Percentiles rank a stretch among this genome's conserved stretches.
These are phyloP conservation scores for Nannoperca australis DNA, from an alignment of 2,797 vertebrate species.

Conservation along the genomic window DNA sequence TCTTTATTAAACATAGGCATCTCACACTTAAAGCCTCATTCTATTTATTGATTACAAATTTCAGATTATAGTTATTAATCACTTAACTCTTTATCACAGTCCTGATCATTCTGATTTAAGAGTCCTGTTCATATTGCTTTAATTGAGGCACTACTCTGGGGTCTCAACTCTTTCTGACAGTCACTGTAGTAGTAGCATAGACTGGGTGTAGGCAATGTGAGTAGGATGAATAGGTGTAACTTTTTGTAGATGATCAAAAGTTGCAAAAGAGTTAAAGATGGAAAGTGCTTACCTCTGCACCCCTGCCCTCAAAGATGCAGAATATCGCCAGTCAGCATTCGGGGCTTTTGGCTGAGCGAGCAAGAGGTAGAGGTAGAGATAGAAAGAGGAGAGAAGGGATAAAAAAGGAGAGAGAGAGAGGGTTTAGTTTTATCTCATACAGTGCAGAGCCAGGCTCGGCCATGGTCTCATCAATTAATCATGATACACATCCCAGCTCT, in stretches of 20 bases:
- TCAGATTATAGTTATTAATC: too few species aligned
- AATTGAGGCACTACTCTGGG: too few species aligned
- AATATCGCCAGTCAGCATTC: constrained; percentile 99
- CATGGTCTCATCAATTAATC: constrained; percentile 84
- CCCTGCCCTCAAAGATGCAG: constrained; percentile 96
- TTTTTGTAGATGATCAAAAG: constrained; percentile 51
- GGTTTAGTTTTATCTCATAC: constrained; percentile 81
- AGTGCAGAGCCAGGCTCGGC: constrained; percentile 68
- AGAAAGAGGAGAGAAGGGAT: constrained; percentile 58
- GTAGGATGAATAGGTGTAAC: constrained; percentile 8
- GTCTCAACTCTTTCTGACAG: too few species aligned
- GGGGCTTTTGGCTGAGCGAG: constrained; percentile 94
- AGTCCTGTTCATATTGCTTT: too few species aligned
- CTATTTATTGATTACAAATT: too few species aligned
- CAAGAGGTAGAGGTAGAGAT: constrained; percentile 56
- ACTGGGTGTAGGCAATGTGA: neutral
- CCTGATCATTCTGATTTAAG: too few species aligned
- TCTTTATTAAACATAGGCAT: too few species aligned
- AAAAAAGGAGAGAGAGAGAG: constrained; percentile 62
- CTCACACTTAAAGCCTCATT: too few species aligned
- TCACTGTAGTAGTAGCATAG: neutral
- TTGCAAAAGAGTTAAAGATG: constrained; percentile 60
- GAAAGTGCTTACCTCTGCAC: constrained; percentile 93
- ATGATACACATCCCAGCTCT: constrained; percentile 76
- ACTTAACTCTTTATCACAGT: too few species aligned